These are phyloP conservation scores for Ptychobarbus kaznakovi DNA, from an alignment of 2,797 vertebrate species.

Conservation along the genomic window DNA sequence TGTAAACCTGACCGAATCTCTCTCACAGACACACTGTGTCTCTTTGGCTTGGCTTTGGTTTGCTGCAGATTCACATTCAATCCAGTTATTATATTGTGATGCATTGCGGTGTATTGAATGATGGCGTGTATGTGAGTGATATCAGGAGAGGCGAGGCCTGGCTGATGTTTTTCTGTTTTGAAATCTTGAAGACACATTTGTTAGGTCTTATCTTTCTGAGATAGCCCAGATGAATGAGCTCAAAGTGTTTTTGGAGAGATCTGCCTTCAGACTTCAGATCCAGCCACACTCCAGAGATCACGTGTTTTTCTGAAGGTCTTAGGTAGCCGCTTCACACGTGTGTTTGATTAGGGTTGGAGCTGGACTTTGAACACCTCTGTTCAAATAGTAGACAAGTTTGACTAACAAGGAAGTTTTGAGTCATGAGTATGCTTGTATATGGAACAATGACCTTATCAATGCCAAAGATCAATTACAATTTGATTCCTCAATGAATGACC, in stretches of 20 bases:
- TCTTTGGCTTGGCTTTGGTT: too few relatives aligned
- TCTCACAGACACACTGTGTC: background rate
- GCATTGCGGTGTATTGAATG: background rate
- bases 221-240: background rate
- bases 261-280: slow-evolving; percentile 1
- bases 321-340: background rate
- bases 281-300: background rate
- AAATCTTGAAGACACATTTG: background rate
- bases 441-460: background rate
- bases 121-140: background rate
- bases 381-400: background rate
- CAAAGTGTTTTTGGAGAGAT: background rate
- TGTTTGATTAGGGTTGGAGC: background rate
- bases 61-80: background rate
- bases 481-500: background rate
- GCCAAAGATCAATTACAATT: background rate
- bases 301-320: background rate
- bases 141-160: background rate
- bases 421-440: background rate
- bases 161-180: background rate
- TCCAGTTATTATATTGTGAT: background rate
- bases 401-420: background rate
- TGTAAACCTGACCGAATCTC: background rate
- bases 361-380: background rate
- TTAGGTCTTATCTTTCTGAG: background rate